These are phyloP conservation scores for Hyperoplus immaculatus DNA, from an alignment of 2,797 vertebrate genomes.

Conservation along the genomic window DNA sequence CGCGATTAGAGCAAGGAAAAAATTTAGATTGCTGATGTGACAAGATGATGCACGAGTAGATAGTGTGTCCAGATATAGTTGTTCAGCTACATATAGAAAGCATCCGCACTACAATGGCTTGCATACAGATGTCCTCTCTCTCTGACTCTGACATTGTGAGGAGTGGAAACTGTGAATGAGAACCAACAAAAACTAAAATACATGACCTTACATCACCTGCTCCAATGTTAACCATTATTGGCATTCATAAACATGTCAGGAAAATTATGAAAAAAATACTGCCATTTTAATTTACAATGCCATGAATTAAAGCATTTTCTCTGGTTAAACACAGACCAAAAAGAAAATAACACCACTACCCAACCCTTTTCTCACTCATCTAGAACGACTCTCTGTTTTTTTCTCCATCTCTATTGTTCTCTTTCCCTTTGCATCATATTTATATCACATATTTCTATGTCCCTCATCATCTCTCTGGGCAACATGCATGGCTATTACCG, in stretches of 20 bases:
- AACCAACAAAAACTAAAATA: conserved; percentile 28
- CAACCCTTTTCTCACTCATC: neutral
- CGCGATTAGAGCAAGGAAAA: conserved; percentile 55
- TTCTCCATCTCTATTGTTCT: neutral
- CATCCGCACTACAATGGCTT: conserved; percentile 11
- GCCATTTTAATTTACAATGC: neutral
- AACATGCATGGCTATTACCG: conserved; percentile 37
- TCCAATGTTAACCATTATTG: neutral
- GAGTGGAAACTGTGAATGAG: conserved; percentile 27
- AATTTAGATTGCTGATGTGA: conserved; percentile 71
- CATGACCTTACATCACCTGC: conserved; percentile 44
- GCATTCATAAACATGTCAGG: neutral
- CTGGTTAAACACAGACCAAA: neutral
- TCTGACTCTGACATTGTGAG: conserved; percentile 43
- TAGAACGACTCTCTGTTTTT: conserved; percentile 2
- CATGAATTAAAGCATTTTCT: too few relatives aligned
- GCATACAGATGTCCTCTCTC: conserved; percentile 25
- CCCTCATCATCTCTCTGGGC: conserved; percentile 52
- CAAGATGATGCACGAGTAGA: conserved; percentile 65
- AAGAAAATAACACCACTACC: neutral
- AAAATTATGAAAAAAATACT: neutral
- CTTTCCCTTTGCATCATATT: conserved; percentile 34
- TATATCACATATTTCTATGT: conserved; percentile 42
- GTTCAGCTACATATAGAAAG: conserved; percentile 50
- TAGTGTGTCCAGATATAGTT: conserved; percentile 59